These are phyloP conservation scores for Meda fulgida DNA, from an alignment of 2,797 vertebrate genomes.

Conservation along the genomic window DNA sequence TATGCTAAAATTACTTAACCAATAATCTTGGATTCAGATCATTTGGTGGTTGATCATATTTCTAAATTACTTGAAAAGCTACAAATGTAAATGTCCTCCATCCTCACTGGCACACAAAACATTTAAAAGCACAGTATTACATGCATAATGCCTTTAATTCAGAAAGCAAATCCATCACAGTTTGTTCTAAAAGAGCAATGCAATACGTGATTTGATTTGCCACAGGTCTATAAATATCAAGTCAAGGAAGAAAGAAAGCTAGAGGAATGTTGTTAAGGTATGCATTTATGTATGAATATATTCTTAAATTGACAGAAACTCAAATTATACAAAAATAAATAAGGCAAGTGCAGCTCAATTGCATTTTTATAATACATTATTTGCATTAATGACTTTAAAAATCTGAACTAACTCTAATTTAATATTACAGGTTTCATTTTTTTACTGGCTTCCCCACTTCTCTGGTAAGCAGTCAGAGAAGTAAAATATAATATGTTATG, in stretches of 20 bases:
- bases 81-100: not conserved
- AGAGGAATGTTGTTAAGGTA: not conserved
- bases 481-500: not conserved
- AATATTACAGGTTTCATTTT: not conserved
- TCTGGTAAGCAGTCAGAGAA: not conserved
- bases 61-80: not conserved
- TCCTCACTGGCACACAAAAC: not conserved
- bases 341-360: not conserved
- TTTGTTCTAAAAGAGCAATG: not conserved
- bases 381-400: not conserved
- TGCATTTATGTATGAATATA: not conserved
- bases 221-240: not conserved
- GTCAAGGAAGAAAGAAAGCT: not conserved
- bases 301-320: not conserved
- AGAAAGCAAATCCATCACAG: not conserved
- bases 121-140: not conserved
- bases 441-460: not conserved
- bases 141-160: not conserved
- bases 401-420: not conserved
- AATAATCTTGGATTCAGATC: not conserved
- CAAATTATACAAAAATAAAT: not conserved
- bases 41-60: not conserved
- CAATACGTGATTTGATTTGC: not conserved
- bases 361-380: not conserved
- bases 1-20: not conserved